Evolutionary conservation across 2,797 vertebrate species (phyloP).

Genomic region (Typhlichthys eigenmanni): DNA sequence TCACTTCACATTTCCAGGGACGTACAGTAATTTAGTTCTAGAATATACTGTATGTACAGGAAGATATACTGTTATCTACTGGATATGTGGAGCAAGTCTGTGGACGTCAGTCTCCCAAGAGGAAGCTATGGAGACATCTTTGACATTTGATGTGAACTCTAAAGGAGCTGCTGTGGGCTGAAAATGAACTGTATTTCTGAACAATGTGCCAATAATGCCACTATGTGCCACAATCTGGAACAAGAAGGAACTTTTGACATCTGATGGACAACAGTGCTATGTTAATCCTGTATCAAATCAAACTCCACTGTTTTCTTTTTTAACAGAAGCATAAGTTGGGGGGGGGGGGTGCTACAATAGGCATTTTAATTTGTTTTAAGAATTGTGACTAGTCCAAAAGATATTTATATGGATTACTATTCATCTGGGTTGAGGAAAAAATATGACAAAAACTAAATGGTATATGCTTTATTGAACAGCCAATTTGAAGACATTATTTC

Average conservation of each 20-base stretch:
- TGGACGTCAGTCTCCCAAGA: slow-evolving; percentile 53
- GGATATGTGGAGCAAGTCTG: slow-evolving; percentile 64
- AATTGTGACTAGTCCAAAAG: slow-evolving; percentile 72
- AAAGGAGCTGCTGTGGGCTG: slow-evolving; percentile 62
- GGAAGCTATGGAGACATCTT: slow-evolving; percentile 41
- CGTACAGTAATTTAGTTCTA: slow-evolving; percentile 71
- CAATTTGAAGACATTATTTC: slow-evolving; percentile 68
- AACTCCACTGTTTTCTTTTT: slow-evolving; percentile 59
- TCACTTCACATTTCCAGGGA: slow-evolving; percentile 77
- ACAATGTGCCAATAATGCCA: slow-evolving; percentile 99
- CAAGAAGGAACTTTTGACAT: slow-evolving; percentile 71
- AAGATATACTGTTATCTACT: slow-evolving; percentile 62
- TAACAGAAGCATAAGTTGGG: slow-evolving; percentile 63
- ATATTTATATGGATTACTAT: slow-evolving; percentile 78
- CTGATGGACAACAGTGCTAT: slow-evolving; percentile 72
- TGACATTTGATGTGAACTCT: slow-evolving; percentile 62
- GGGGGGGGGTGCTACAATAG: slow-evolving; percentile 51
- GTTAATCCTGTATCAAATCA: slow-evolving; percentile 74
- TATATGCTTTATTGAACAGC: slow-evolving; percentile 69
- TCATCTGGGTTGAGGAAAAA: slow-evolving; percentile 45
- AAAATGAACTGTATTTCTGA: slow-evolving; percentile 85
- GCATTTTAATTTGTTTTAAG: slow-evolving; percentile 76
- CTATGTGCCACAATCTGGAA: slow-evolving; percentile 96
- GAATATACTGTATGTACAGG: slow-evolving; percentile 52
- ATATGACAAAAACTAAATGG: slow-evolving; percentile 42